phyloP scores from a whole-genome alignment of 2,888 invertebrate genomes.

The Cryptus armator region DNA sequence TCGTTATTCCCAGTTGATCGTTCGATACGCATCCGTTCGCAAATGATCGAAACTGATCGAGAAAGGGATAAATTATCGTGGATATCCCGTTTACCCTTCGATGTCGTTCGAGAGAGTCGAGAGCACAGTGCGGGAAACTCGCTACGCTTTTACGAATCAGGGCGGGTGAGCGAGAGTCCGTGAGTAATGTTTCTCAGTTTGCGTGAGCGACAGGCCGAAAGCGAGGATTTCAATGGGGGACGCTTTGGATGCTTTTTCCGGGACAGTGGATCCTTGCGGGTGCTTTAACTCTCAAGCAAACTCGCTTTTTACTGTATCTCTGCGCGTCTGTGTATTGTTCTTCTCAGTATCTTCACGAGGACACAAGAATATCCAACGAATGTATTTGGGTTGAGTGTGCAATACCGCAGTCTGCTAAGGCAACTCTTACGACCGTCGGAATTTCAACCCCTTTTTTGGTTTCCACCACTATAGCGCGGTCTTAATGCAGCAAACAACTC shows the following conservation, averaged over 20 bases:
- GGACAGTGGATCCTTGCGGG: constrained; percentile 60
- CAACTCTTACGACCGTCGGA: constrained; percentile 10
- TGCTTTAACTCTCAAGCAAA: constrained; percentile 55
- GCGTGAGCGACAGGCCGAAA: constrained; percentile 61
- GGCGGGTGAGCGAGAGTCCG: constrained; percentile 79
- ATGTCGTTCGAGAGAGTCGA: constrained; percentile 62
- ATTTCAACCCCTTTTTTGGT: constrained; percentile 39
- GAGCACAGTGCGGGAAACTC: constrained; percentile 25
- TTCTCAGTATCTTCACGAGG: constrained; percentile 18
- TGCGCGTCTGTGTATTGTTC: not conserved
- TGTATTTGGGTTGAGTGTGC: constrained; percentile 26
- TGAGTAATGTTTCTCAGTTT: constrained; percentile 83
- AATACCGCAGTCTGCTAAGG: constrained; percentile 25
- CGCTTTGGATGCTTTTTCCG: constrained; percentile 71
- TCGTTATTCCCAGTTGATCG: constrained; percentile 21
- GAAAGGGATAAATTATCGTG: constrained; percentile 19
- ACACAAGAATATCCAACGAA: not conserved
- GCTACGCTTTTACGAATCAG: constrained; percentile 26
- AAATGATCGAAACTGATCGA: constrained; percentile 54
- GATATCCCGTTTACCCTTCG: constrained; percentile 19
- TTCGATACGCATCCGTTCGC: constrained; percentile 1
- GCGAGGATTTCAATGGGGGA: constrained; percentile 57
- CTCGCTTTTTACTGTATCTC: constrained; percentile 28
- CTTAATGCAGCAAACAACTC: constrained; percentile 20
- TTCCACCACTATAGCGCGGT: constrained; percentile 37